phyloP scores from a whole-genome alignment of 2,797 vertebrate species.

The Manis pentadactyla region DNA sequence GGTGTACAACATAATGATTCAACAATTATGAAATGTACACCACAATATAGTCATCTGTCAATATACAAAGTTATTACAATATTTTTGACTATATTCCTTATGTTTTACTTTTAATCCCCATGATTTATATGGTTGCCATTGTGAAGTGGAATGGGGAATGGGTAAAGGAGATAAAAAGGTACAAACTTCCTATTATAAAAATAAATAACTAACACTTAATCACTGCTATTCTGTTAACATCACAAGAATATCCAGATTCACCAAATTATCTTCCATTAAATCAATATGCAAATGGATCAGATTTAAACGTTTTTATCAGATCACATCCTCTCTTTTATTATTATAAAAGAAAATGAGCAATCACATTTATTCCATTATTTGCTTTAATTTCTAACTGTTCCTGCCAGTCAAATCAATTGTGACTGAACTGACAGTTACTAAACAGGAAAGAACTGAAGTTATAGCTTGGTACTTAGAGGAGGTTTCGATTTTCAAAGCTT shows the following conservation, averaged over 20 bases:
- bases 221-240: background rate
- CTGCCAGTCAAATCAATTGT: background rate
- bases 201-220: background rate
- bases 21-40: too few relatives aligned
- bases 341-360: background rate
- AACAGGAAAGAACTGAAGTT: background rate
- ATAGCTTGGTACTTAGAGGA: slow-evolving; percentile 48
- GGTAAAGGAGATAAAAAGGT: too few relatives aligned
- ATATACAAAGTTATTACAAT: too few relatives aligned
- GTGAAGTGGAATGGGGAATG: too few relatives aligned
- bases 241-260: background rate
- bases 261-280: background rate
- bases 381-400: background rate
- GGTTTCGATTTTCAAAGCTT: slow-evolving; percentile 35
- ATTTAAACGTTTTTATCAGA: slow-evolving; percentile 4
- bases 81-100: too few relatives aligned
- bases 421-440: background rate
- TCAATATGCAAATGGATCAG: background rate
- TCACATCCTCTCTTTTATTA: background rate
- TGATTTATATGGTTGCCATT: too few relatives aligned
- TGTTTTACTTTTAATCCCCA: too few relatives aligned
- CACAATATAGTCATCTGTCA: too few relatives aligned
- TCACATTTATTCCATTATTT: slow-evolving; percentile 27
- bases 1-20: too few relatives aligned
- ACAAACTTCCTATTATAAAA: too few relatives aligned